Base-by-base conservation (phyloP, 2,888 invertebrate genomes). In the Sicus ferrugineus region DNA sequence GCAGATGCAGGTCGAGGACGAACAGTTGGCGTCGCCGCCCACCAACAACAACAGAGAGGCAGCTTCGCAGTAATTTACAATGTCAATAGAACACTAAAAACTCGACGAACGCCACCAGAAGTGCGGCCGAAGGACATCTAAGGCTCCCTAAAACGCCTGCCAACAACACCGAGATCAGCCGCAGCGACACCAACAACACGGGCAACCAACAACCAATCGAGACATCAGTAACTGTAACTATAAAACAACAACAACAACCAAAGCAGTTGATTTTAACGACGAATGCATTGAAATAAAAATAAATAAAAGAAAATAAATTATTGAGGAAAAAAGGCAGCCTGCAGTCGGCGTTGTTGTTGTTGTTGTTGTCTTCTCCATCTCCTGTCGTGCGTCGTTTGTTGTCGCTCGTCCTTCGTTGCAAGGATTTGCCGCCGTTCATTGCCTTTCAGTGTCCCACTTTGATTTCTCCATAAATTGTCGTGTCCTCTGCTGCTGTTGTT, bases 1-100 rank as follows among this genome's bases (percentile, higher is more conserved):
- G 76, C 77, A 74, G 59, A 70, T 54, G 67, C 64, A 52, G 58
- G 69, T 71, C 52, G 68, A 62, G 42, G 66, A 66, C 31, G 54
- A 38, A 31, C 26, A 38, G 42, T 61, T 54, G 54, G 28, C 23
- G 54, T 9, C 23, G 26, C 19, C 11, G 42, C 50, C 2, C n/a
- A 58, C 26, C 1, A 31, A 59, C 30, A 59, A 19, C 23, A 23
- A 42, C 23, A 9, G 19, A 48, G 63, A 26, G 30, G 19, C 28
- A 21, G 30, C 19, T 34, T 31, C 19, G 34, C n/a, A 48, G 46
- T 58, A 67, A 67, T 58, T 67, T 46, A 67, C 31, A 31, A 58
- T 67, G 56, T 58, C 67, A 58, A 46, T 67, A 48, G 46, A 46
- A 2, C 23, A 21, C 14, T 46, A 34, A 21, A 23, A 54, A 50